Conservation (phyloP, 2,888 invertebrate species). For the Drosophila emarginata region DNA sequence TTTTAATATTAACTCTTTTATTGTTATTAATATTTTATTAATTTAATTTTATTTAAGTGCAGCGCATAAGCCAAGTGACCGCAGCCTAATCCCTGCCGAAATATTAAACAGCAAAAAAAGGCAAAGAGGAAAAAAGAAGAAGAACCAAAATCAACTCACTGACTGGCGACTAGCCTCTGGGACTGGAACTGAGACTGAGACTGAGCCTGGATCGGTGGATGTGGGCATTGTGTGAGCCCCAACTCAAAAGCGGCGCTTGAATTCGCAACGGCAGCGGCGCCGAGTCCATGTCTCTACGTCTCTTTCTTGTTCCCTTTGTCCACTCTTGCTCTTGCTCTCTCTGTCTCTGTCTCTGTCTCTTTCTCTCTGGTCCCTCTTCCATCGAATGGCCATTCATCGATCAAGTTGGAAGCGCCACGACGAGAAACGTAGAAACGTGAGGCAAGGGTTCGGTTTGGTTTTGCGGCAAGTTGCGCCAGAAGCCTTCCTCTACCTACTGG, state of each 20-base stretch:
- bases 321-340: background rate
- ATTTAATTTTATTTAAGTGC: background rate
- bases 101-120: background rate
- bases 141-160: constrained; percentile 14
- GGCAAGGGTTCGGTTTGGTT: constrained; percentile 25
- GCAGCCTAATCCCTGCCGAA: constrained; percentile 10
- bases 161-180: constrained; percentile 31
- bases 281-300: constrained; percentile 50
- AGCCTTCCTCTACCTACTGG: constrained; percentile 5
- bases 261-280: constrained; percentile 75
- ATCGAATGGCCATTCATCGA: constrained; percentile 72
- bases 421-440: constrained; percentile 64
- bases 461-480: background rate
- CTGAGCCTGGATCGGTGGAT: constrained; percentile 1
- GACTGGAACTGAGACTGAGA: constrained; percentile 16
- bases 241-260: constrained; percentile 75
- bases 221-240: constrained; percentile 63
- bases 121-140: constrained; percentile 25
- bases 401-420: constrained; percentile 76
- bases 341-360: background rate
- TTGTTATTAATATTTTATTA: too few relatives aligned
- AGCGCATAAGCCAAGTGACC: constrained; percentile 9
- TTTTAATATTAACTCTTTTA: background rate
- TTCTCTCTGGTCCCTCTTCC: background rate
- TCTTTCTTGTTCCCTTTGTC: background rate